Evolutionary conservation across 2,113 vertebrate genomes (phyloP), one percentile per base, ranked within the genome.

Genomic region (Nibea coibor): DNA sequence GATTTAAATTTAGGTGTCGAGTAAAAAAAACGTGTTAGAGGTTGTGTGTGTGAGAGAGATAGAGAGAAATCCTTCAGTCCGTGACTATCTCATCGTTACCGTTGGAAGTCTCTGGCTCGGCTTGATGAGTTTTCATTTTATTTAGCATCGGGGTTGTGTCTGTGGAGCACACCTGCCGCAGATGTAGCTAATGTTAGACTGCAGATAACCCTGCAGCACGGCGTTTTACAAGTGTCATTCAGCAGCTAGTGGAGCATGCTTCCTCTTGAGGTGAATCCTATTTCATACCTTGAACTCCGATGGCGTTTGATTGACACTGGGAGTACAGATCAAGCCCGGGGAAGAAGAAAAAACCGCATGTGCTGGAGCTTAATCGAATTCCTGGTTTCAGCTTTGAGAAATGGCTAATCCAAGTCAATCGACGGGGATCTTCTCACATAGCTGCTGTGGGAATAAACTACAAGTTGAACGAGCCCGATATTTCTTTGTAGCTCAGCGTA

Each of bases 1-100:
- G 79, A 83, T 89, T 87, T 85, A 88, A 84, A 90, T 86, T 78
- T 81, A 89, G 88, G 79, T 79, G 85, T 71, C 3, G 74, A 77
- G 86, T 76, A 39, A 78, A 83, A 78, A 83, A 26, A 85, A 72
- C 53, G 72, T 17, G 70, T 79, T 64, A 4, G 64, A 88, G 82
- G 76, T 77, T 86, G 87, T 88, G 87, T 82, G 72, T 28, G 56
- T 69, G 71, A 17, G 58, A 80, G 87, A 89, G 77, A 83, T 70
- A 85, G 80, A 75, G 71, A 26, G 51, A 16, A 66, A 71, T 0
- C 54, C 72, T 73, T 50, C 67, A 69, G 79, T 75, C 35, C 0
- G 67, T 54, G 73, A 86, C 86, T 82, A 86, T 83, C 73, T 87
- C 77, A 56, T 54, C 22, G 65, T 56, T 61, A 50, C 71, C 54